Base-by-base conservation (phyloP, 2,888 invertebrate species). In the Ariolimax columbianus region DNA sequence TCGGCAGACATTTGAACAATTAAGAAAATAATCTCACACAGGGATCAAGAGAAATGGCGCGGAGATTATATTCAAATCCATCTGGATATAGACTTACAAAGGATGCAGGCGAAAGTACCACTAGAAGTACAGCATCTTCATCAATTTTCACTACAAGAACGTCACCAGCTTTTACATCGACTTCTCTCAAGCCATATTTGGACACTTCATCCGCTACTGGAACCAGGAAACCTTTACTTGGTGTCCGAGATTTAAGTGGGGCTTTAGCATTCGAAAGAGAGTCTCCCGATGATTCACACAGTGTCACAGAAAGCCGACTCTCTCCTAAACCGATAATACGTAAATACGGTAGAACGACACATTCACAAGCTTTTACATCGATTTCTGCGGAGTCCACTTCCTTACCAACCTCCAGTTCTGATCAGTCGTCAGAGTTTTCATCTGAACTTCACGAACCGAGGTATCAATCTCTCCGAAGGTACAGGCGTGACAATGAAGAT, bases 281-380 rank as follows among this genome's bases (percentile, higher is more conserved):
- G 30, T 11, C 26, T 14, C 26, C 26, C 66, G 66, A 33, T 11
- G 66, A 66, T 33, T 3, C 7, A 30, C 3, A 30, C 14, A 11
- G 9, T 3, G 30, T 66, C 14, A 1, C 66, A 66, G 66, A 66
- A 66, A 66, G 66, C 30, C 66, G 66, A 66, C 14, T 66, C 9
- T 66, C 66, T 33, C 66, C 66, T 30, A 66, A 66, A 66, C 66
- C 66, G 2, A 23, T 17, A 55, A 66, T 66, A 23, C n/a, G 66
- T 30, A 66, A n/a, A 33, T 66, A 66, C 30, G 66, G 66, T 1
- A n/a, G 66, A 9, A 66, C 66, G 7, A 23, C 66, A 4, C 66
- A 66, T 23, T 66, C 66, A 30, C 66, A 66, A 66, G 66, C 77
- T 47, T 77, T 51, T 51, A 26, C 77, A 1, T 51, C 77, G 4